Evolutionary conservation across 2,797 vertebrate genomes (phyloP).

Genomic region (Hoplostethus atlanticus): DNA sequence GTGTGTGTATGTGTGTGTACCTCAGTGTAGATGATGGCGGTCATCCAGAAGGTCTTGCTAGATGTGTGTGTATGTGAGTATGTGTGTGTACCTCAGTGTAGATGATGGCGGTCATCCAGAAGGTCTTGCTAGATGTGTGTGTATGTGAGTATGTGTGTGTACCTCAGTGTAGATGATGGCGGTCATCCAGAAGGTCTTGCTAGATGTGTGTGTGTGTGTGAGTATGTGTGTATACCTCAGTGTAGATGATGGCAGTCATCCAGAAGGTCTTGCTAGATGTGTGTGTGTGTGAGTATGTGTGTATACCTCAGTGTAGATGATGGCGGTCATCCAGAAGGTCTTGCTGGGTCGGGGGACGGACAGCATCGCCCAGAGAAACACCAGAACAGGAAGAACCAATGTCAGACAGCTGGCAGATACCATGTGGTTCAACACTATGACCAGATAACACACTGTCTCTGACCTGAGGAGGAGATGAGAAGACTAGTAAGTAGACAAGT

Average conservation of each 20-base stretch:
- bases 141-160: too few species aligned
- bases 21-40: too few species aligned
- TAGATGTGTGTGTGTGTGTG: not conserved
- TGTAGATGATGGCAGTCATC: slow-evolving; percentile 98
- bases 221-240: slow-evolving; percentile 85
- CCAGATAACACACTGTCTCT: slow-evolving; percentile 71
- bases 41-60: too few species aligned
- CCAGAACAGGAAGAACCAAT: slow-evolving; percentile 92
- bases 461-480: slow-evolving; percentile 43
- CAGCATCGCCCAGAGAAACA: slow-evolving; percentile 96
- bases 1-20: too few species aligned
- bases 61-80: too few species aligned
- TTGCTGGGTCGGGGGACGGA: slow-evolving; percentile 95
- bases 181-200: not conserved
- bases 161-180: too few species aligned
- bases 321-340: slow-evolving; percentile 97
- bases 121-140: too few species aligned
- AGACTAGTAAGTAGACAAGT: too few species aligned
- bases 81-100: too few species aligned
- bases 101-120: too few species aligned
- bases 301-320: slow-evolving; percentile 95
- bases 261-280: slow-evolving; percentile 91
- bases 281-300: not conserved
- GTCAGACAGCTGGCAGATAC: slow-evolving; percentile 94
- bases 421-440: slow-evolving; percentile 89